Evolutionary conservation across 2,888 invertebrate species (phyloP), one percentile per base, ranked within the genome.

Genomic region (Suillia variegata): DNA sequence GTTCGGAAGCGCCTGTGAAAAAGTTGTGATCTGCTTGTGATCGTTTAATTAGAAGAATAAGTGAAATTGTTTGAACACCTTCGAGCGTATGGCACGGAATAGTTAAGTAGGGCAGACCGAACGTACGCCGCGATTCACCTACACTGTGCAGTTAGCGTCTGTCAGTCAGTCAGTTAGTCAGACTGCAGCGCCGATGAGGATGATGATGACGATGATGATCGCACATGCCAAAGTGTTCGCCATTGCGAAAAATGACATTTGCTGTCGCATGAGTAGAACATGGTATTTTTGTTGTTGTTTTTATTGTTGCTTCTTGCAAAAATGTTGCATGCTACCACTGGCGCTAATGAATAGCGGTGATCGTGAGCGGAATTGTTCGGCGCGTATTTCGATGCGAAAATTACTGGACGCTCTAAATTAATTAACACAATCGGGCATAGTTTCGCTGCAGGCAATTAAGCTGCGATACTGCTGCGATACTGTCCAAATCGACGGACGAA

Each of bases 61-160:
- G 72, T 78, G 78, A 77, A 78, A 78, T 78, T 71, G 72, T 75
- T 78, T 66, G 77, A 77, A 78, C 77, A 79, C 77, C 78, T 69
- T 69, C 62, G 53, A 34, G 62, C 60, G 58, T 57, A 67, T 59
- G 60, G 68, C 63, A 64, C 65, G 68, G 74, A 69, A 76, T 75
- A 73, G 68, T 66, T 70, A 76, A 75, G 72, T 65, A 74, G 42
- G n/a, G 45, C 45, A 26, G 45, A 8, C 15, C 15, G 17, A 17
- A 33, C n/a, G 17, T 13, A 18, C 58, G 51, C 54, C 31, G 24
- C 17, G 47, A 22, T 2, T 26, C 56, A 22, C 26, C 42, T 21
- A 26, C 22, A 42, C 38, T 22, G 15, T 26, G 45, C 42, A 33
- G 4, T 6, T 13, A 38, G 17, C 45, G 45, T 4, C 38, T 38